phyloP scores from a whole-genome alignment of 2,797 vertebrate species.

The Channa striata region DNA sequence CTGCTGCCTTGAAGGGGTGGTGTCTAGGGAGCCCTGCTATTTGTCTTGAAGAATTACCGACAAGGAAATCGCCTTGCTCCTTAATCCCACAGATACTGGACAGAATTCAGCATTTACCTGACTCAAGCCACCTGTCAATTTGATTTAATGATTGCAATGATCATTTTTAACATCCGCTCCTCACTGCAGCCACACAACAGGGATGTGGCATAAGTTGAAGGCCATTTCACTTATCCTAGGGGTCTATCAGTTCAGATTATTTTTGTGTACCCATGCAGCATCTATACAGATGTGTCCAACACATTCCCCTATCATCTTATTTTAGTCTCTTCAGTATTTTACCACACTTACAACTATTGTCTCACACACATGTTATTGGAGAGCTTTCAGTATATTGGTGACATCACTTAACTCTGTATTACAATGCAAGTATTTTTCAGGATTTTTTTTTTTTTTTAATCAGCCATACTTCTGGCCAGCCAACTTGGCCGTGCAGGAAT shows the following conservation, averaged over 20 bases:
- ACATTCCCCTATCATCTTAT: conserved; percentile 44
- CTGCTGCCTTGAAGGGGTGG: conserved; percentile 75
- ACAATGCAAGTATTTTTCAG: conserved; percentile 64
- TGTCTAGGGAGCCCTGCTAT: conserved; percentile 80
- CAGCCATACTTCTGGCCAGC: conserved; percentile 21
- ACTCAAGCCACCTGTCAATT: conserved; percentile 78
- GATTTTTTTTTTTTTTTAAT: too few species aligned
- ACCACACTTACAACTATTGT: conserved; percentile 29
- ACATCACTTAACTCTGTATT: conserved; percentile 60
- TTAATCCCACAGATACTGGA: conserved; percentile 76
- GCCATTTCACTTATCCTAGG: conserved; percentile 44
- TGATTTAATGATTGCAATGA: conserved; percentile 81
- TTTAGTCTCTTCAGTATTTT: conserved; percentile 43
- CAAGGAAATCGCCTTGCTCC: conserved; percentile 73
- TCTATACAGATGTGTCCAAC: conserved; percentile 56
- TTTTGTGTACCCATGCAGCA: conserved; percentile 50
- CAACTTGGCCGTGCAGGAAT: conserved; percentile 17
- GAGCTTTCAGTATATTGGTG: conserved; percentile 60
- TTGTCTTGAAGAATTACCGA: conserved; percentile 84
- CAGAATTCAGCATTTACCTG: conserved; percentile 73
- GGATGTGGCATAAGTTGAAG: conserved; percentile 42
- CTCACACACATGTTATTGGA: conserved; percentile 51
- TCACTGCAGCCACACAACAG: conserved; percentile 46
- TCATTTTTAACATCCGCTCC: conserved; percentile 72
- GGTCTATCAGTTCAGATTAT: conserved; percentile 45